phyloP scores from a whole-genome alignment of 2,888 invertebrate species.

The Scaptomyza parva region DNA sequence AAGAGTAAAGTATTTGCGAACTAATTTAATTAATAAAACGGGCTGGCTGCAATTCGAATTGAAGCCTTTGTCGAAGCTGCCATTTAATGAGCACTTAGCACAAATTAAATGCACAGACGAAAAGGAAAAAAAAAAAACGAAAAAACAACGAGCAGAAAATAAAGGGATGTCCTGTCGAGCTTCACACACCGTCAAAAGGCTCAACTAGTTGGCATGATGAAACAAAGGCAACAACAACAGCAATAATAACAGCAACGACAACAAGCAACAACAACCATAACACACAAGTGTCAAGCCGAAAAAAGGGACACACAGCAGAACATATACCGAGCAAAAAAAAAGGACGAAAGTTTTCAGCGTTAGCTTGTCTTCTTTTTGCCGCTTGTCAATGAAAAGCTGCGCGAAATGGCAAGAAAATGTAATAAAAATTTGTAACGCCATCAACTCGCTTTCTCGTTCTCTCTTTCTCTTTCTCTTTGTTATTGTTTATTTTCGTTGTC shows the following conservation, averaged over 20 bases:
- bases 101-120: conserved; percentile 68
- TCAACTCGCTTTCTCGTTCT: conserved; percentile 30
- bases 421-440: conserved; percentile 74
- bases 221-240: conserved; percentile 28
- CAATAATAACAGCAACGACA: conserved; percentile 9
- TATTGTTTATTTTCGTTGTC: neutral
- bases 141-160: too few relatives aligned
- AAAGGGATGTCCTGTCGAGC: conserved; percentile 25
- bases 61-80: conserved; percentile 17
- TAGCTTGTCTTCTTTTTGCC: conserved; percentile 32
- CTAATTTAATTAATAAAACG: conserved; percentile 64
- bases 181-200: conserved; percentile 67
- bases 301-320: conserved; percentile 37
- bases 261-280: conserved; percentile 31
- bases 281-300: conserved; percentile 59
- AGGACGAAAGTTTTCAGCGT: conserved; percentile 43
- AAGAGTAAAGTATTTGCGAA: conserved; percentile 47
- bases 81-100: conserved; percentile 76
- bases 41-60: conserved; percentile 25
- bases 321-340: neutral
- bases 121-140: conserved; percentile 20
- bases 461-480: conserved; percentile 1
- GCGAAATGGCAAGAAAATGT: conserved; percentile 69
- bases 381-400: conserved; percentile 65
- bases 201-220: conserved; percentile 59